A percentile compares a stretch with the other conserved stretches of the same genome.
Evolutionary conservation across 2,113 vertebrate genomes (phyloP).

Genomic region (Quiscalus mexicanus): DNA sequence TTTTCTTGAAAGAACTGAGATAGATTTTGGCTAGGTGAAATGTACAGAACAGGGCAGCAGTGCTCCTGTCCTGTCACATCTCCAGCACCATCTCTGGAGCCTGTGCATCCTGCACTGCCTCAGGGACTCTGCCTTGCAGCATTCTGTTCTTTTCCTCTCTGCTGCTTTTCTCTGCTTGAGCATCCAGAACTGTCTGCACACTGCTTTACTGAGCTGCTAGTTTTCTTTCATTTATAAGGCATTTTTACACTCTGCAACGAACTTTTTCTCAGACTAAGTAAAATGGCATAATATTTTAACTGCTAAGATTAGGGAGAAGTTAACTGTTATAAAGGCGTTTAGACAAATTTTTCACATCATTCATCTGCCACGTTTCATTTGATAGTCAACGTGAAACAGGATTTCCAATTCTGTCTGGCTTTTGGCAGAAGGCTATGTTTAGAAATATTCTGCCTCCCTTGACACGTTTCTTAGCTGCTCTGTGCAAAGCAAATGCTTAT

Average conservation of each 20-base stretch:
- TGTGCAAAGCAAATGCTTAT: not conserved
- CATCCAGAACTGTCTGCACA: not conserved
- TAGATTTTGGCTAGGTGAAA: not conserved
- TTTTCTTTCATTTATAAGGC: not conserved
- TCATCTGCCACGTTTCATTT: not conserved
- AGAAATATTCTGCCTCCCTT: not conserved
- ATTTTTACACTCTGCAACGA: not conserved
- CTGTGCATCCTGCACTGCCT: not conserved
- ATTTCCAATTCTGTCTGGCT: not conserved
- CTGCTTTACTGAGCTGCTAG: not conserved
- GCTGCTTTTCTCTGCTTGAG: not conserved
- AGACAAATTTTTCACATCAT: not conserved
- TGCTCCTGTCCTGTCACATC: not conserved
- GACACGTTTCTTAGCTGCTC: not conserved
- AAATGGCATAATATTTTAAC: not conserved
- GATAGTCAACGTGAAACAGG: not conserved
- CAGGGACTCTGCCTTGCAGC: not conserved
- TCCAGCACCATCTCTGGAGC: not conserved
- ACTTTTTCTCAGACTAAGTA: not conserved
- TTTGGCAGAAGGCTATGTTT: not conserved
- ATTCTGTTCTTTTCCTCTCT: not conserved
- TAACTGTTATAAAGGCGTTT: not conserved
- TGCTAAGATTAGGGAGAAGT: not conserved
- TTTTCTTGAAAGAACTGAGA: not conserved
- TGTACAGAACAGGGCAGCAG: not conserved